These are phyloP conservation scores for Bufotes viridis DNA, from an alignment of 2,797 vertebrate genomes.

Conservation along the genomic window DNA sequence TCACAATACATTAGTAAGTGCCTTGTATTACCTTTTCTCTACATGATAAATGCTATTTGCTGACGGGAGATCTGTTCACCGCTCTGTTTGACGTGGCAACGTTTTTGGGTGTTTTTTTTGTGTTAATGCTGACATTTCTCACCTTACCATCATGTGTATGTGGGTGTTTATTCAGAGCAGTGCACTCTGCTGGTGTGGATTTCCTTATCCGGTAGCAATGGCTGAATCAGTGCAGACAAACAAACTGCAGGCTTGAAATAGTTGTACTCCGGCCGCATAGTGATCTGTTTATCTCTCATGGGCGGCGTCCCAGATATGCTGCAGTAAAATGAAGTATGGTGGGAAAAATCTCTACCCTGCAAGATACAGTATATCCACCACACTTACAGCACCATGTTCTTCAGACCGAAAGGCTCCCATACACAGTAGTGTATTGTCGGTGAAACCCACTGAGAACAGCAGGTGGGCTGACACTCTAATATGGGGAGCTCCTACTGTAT, in stretches of 20 bases:
- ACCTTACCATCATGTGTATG: not conserved
- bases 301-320: not conserved
- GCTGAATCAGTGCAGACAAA: conserved; percentile 30
- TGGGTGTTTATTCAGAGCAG: not conserved
- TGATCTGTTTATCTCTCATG: conserved; percentile 13
- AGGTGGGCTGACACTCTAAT: too few species aligned
- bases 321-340: not conserved
- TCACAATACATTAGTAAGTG: too few species aligned
- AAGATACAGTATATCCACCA: not conserved
- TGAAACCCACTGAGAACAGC: too few species aligned
- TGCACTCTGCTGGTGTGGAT: conserved; percentile 21
- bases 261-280: not conserved
- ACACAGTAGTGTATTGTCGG: too few species aligned
- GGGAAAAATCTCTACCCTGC: not conserved
- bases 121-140: not conserved
- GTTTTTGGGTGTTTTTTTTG: not conserved
- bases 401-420: not conserved
- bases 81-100: not conserved
- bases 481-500: too few species aligned
- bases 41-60: too few species aligned
- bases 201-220: conserved; percentile 44
- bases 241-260: conserved; percentile 39
- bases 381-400: not conserved
- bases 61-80: too few species aligned
- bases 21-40: too few species aligned